Evolutionary conservation across 2,888 invertebrate species (phyloP), one percentile per base, ranked within the genome.

Genomic region (Bellardia bayeri): DNA sequence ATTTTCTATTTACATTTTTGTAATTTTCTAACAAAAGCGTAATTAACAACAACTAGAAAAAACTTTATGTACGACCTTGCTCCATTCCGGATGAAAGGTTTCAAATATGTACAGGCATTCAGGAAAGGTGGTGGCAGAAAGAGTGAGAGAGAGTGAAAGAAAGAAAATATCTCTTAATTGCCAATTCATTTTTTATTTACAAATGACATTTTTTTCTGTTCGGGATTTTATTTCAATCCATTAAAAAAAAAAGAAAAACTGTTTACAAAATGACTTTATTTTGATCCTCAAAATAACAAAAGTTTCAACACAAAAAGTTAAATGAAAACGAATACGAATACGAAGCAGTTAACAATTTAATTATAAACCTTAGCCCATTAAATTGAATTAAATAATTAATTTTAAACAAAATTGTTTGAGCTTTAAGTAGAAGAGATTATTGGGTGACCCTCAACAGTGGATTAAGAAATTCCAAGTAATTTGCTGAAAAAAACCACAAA

Each of bases 291-390:
- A 61, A 23, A 23, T 3, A 56, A 56, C 23, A 61, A 61, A 64
- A 40, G 2, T 9, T 23, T 58, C 58, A 30, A 58, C 30, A 42
- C 9, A 7, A 64, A 42, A 64, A 40, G 5, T n/a, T 23, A 45
- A 45, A 45, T 5, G 64, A 64, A 64, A 64, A 64, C 11, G 23
- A 45, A 66, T 23, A 66, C 45, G 45, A 23, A 66, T 23, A 66
- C 45, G 45, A 23, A 66, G 45, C 42, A 66, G 66, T 69, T 69
- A 49, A 51, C 49, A 69, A 69, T 69, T 69, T 69, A 69, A 69
- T 69, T 69, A 69, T 69, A 69, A 69, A 69, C 69, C 49, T 51
- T 69, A 23, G 33, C 33, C 51, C 69, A 33, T 69, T 51, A 69
- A 69, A 69, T 69, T 51, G 69, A 49, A 69, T 69, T 69, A 51